Conservation (phyloP, 2,888 invertebrate genomes). For the Branchinecta sandiegonensis region DNA sequence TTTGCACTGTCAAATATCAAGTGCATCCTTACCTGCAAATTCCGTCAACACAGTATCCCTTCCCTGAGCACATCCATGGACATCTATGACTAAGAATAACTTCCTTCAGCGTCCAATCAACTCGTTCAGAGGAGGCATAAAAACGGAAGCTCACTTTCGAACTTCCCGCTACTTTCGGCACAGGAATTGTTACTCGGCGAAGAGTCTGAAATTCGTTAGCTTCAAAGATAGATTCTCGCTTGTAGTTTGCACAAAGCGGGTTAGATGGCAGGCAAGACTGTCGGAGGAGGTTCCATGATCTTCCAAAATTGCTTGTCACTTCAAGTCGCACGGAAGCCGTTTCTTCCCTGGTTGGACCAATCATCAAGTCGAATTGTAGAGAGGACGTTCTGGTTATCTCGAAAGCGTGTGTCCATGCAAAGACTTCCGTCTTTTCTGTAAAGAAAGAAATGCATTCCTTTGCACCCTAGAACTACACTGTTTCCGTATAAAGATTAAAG, state of each 20-base stretch:
- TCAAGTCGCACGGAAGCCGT: neutral
- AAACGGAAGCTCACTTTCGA: neutral
- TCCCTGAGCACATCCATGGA: constrained; percentile 13
- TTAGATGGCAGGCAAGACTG: neutral
- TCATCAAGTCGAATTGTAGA: neutral
- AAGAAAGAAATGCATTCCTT: neutral
- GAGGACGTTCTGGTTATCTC: neutral
- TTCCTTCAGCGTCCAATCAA: neutral
- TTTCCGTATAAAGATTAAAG: too few species aligned
- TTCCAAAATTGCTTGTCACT: neutral
- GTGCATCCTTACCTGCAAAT: neutral
- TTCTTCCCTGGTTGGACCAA: neutral
- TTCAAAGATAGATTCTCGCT: neutral
- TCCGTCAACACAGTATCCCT: neutral
- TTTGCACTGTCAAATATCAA: too few species aligned
- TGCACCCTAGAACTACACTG: too few species aligned
- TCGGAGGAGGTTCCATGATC: neutral
- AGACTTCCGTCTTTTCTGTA: neutral
- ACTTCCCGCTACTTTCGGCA: neutral
- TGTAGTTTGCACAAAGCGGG: neutral
- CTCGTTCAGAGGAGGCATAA: neutral
- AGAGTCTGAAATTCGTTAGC: neutral
- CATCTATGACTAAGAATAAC: neutral
- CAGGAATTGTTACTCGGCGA: neutral
- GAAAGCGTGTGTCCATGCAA: neutral